A percentile compares a stretch with the other conserved stretches of the same genome.
Conservation (phyloP, 2,797 vertebrate species). For the Periparus ater region DNA sequence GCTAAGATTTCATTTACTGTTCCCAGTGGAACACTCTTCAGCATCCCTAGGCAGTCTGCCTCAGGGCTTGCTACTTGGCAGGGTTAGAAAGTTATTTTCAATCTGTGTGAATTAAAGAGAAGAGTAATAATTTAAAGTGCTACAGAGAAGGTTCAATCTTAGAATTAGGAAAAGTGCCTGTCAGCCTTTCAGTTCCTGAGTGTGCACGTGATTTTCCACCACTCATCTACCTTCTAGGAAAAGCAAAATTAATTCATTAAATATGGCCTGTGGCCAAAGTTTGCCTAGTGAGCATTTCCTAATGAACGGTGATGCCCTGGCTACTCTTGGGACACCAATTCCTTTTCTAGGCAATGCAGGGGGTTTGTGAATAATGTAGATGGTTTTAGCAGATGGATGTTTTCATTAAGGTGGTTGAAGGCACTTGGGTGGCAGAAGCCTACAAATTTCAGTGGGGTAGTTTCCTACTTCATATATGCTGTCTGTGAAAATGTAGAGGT, state of each 20-base stretch:
- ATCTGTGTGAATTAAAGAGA: not conserved
- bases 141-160: not conserved
- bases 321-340: not conserved
- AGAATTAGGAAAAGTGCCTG: not conserved
- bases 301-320: not conserved
- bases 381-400: not conserved
- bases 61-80: not conserved
- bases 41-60: not conserved
- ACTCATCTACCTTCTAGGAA: not conserved
- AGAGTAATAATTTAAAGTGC: not conserved
- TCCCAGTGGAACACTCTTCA: not conserved
- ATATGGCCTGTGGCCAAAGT: not conserved
- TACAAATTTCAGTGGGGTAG: not conserved
- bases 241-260: conserved; percentile 1
- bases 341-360: not conserved
- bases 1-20: not conserved
- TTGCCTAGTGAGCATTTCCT: not conserved
- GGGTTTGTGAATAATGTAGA: not conserved
- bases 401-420: not conserved
- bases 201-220: not conserved
- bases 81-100: not conserved
- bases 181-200: not conserved
- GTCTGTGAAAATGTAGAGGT: not conserved
- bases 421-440: not conserved
- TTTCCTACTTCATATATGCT: not conserved